Percentiles rank a stretch among this genome's conserved stretches.
These are phyloP conservation scores for Adoxophyes honmai DNA, from an alignment of 1,140 invertebrate species.

Conservation along the genomic window DNA sequence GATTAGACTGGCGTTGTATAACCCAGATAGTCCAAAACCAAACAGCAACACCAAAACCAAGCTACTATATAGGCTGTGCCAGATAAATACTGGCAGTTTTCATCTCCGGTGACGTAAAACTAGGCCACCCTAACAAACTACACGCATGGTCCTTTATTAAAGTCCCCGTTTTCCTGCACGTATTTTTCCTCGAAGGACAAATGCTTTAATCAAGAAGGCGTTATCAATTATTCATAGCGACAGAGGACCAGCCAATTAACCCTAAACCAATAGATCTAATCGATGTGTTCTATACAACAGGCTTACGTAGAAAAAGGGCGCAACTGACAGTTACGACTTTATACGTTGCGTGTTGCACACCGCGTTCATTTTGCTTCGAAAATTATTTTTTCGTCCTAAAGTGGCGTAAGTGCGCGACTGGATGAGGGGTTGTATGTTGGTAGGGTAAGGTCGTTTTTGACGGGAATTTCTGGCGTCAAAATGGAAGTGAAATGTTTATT, in stretches of 20 bases:
- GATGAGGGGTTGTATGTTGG: not conserved
- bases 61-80: no score
- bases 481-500: not conserved
- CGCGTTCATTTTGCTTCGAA: not conserved
- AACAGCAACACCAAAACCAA: no score
- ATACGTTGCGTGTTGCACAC: not conserved
- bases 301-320: not conserved
- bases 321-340: no score
- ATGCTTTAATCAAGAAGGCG: slow-evolving; percentile 15
- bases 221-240: slow-evolving; percentile 15
- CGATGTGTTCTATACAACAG: not conserved
- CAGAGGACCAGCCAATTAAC: slow-evolving; percentile 12
- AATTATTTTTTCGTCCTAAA: not conserved
- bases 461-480: not conserved
- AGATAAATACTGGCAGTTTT: no score
- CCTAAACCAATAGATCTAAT: slow-evolving; percentile 12
- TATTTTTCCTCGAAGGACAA: slow-evolving; percentile 12
- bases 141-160: no score
- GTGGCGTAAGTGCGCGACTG: not conserved
- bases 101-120: no score
- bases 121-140: no score
- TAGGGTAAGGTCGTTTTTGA: not conserved
- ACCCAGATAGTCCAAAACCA: no score
- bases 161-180: not conserved
- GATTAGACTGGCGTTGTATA: no score